These are phyloP conservation scores for Esperia sulphurella DNA, from an alignment of 2,888 invertebrate genomes.

Conservation along the genomic window DNA sequence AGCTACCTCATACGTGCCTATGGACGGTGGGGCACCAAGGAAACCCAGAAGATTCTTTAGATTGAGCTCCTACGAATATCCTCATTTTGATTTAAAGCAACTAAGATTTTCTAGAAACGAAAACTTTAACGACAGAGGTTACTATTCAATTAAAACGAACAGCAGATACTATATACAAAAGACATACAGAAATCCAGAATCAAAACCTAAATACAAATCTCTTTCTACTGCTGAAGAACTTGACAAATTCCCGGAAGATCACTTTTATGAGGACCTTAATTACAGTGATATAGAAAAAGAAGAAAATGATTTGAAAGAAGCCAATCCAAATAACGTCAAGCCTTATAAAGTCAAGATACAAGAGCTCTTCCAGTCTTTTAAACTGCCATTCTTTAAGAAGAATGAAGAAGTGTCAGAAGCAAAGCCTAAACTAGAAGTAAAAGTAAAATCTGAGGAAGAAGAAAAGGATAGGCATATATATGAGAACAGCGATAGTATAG, in stretches of 20 bases:
- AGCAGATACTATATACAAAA: slow-evolving; percentile 47
- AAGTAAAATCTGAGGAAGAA: slow-evolving; percentile 23
- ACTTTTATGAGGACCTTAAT: slow-evolving; percentile 67
- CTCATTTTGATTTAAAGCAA: slow-evolving; percentile 49
- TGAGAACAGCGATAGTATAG: slow-evolving; percentile 50
- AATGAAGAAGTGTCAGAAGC: slow-evolving; percentile 31
- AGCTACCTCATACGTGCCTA: slow-evolving; percentile 61
- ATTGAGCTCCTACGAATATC: slow-evolving; percentile 66
- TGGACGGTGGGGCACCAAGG: slow-evolving; percentile 51
- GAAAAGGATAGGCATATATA: slow-evolving; percentile 37
- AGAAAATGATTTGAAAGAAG: slow-evolving; percentile 16
- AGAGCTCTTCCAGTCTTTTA: slow-evolving; percentile 60
- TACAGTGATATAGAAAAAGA: slow-evolving; percentile 49
- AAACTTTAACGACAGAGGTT: slow-evolving; percentile 54
- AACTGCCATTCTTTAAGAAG: slow-evolving; percentile 60
- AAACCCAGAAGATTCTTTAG: slow-evolving; percentile 52
- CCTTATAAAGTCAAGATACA: slow-evolving; percentile 63
- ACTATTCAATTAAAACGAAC: slow-evolving; percentile 61
- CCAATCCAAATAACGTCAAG: slow-evolving; percentile 26
- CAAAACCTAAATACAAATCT: slow-evolving; percentile 55
- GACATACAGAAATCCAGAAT: slow-evolving; percentile 43
- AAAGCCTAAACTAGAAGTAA: slow-evolving; percentile 20
- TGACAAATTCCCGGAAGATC: slow-evolving; percentile 50
- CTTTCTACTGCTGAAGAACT: slow-evolving; percentile 47
- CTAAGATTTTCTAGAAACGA: slow-evolving; percentile 51